A percentile compares a stretch with the other conserved stretches of the same genome.
phyloP scores from a whole-genome alignment of 2,797 vertebrate species.

The Clarias platycephalus region DNA sequence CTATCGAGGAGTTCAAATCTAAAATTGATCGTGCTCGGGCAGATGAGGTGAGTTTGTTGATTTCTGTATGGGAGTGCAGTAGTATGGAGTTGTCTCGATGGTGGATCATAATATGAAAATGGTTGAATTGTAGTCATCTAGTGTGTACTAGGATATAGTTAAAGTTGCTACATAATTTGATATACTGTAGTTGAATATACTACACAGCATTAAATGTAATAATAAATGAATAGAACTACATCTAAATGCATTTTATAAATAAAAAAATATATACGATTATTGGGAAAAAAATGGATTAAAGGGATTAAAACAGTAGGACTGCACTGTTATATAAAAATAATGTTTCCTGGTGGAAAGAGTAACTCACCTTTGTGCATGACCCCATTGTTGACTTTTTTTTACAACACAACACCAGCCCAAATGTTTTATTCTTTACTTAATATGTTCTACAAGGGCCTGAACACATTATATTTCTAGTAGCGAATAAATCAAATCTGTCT shows the following conservation, averaged over 20 bases:
- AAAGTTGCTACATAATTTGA: background rate
- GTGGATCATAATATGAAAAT: background rate
- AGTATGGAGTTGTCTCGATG: background rate
- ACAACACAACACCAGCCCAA: background rate
- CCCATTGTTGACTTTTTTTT: background rate
- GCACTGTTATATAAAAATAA: too few relatives aligned
- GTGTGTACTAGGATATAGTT: background rate
- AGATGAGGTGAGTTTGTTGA: constrained; percentile 77
- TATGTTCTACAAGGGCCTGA: background rate
- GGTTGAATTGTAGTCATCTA: background rate
- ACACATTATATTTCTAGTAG: background rate
- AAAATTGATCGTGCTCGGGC: constrained; percentile 87
- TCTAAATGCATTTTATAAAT: background rate
- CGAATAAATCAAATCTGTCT: background rate
- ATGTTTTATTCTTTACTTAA: background rate
- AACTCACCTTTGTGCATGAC: too few relatives aligned
- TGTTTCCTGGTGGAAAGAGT: too few relatives aligned
- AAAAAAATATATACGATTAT: background rate
- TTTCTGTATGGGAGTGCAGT: background rate
- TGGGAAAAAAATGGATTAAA: background rate
- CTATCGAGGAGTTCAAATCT: constrained; percentile 86
- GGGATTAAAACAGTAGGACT: too few relatives aligned
- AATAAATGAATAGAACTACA: background rate
- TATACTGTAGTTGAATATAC: background rate
- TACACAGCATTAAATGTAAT: background rate